Base-by-base conservation (phyloP, 2,113 vertebrate species). In the Pithys albifrons region DNA sequence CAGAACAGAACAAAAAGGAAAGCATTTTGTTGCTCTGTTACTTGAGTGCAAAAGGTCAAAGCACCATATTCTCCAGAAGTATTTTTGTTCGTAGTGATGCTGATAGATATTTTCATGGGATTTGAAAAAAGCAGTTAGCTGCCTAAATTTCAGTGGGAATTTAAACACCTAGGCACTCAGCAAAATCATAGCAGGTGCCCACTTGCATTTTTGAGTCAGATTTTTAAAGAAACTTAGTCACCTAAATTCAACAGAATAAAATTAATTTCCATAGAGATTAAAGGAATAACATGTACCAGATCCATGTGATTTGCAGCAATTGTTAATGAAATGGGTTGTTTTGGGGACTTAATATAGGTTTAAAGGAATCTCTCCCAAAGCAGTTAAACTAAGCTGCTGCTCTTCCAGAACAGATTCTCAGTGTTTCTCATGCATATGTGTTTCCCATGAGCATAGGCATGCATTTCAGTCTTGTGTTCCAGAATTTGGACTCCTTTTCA, bases 361-460 rank as follows among this genome's bases (percentile, higher is more conserved):
- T 66, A 62, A 69, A 75, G 52, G 57, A 88, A 29, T 64, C 73
- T 69, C 61, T 84, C 70, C 76, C 35, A 72, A 89, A 84, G 79
- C 66, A 75, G 73, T 95, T 94, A 78, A 95, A 89, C 43, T 59
- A 80, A 85, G 75, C 72, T 72, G 61, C 45, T 89, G 58, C 83
- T 77, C 82, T 81, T 92, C 90, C 88, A 93, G 73, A 94, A 71
- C 72, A 89, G 83, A 80, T 91, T 94, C 83, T 89, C 3, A 0
- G 1, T 67, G 73, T 93, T 83, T 86, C 76, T 93, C 80, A 58
- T 88, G 79, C 69, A n/a, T 81, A 52, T 88, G 59, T 93, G 85
- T 96, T 94, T 96, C 86, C 85, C 88, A 78, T 93, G 86, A 77
- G 71, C 95, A 76, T 65, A 87, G 57, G 81, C 76, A 72, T 85